Evolutionary conservation across 2,113 vertebrate species (phyloP).

Genomic region (Argyrosomus japonicus): DNA sequence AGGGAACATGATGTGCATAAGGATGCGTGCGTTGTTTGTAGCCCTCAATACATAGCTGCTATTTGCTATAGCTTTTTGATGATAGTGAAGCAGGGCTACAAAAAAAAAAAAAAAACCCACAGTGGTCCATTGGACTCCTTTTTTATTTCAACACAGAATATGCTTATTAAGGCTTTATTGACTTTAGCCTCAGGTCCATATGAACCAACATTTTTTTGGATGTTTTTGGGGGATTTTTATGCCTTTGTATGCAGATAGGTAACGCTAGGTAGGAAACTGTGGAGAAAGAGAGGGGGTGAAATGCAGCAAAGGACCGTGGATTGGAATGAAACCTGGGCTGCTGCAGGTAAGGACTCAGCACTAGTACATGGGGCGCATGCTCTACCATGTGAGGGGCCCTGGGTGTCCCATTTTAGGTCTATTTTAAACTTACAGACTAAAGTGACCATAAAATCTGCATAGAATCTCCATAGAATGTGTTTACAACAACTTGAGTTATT

Average conservation of each 20-base stretch:
- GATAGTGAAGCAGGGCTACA: neutral
- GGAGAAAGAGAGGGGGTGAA: too few relatives aligned
- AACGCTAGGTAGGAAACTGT: too few relatives aligned
- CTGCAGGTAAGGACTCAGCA: too few relatives aligned
- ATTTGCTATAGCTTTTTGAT: neutral
- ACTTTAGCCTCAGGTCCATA: neutral
- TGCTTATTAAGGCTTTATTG: neutral
- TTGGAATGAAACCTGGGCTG: too few relatives aligned
- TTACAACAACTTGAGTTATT: neutral
- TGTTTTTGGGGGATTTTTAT: neutral
- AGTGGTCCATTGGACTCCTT: neutral
- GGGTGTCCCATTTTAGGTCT: neutral
- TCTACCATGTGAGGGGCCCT: too few relatives aligned
- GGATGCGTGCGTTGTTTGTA: conserved; percentile 24
- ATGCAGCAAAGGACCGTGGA: too few relatives aligned
- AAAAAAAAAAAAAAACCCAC: neutral
- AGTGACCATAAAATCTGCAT: neutral
- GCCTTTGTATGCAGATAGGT: too few relatives aligned
- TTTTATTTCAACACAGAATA: neutral
- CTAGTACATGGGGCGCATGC: too few relatives aligned
- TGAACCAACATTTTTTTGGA: neutral
- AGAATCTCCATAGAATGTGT: neutral
- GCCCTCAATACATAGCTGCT: conserved; percentile 15
- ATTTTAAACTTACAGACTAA: neutral
- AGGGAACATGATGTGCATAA: conserved; percentile 17